Evolutionary conservation across 1,140 invertebrate genomes (phyloP).

Genomic region (Paramacrobiotus metropolitanus): DNA sequence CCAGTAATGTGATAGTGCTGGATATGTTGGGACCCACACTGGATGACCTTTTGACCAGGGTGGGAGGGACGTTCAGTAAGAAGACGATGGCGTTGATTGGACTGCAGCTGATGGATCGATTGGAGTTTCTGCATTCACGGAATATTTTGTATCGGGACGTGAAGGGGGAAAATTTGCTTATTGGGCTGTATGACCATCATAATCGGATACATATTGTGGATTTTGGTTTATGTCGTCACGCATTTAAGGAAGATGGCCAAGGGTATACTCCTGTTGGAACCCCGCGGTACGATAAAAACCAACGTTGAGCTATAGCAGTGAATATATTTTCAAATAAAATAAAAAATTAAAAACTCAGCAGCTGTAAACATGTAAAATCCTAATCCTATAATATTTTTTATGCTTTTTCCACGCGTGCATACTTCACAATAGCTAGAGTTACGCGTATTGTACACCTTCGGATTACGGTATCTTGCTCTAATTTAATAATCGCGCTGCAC

Average conservation of each 20-base stretch:
- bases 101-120: background rate
- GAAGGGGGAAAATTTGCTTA: background rate
- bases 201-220: constrained; percentile 2
- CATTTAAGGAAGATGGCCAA: background rate
- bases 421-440: too few relatives aligned
- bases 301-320: too few relatives aligned
- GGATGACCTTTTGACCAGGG: background rate
- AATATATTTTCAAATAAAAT: too few relatives aligned
- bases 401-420: too few relatives aligned
- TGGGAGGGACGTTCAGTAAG: background rate
- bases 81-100: background rate
- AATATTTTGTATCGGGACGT: background rate
- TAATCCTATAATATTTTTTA: too few relatives aligned
- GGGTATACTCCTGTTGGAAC: background rate
- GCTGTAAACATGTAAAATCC: too few relatives aligned
- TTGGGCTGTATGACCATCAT: background rate
- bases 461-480: too few relatives aligned
- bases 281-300: too few relatives aligned
- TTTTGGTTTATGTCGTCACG: background rate
- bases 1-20: background rate
- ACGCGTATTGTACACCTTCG: too few relatives aligned
- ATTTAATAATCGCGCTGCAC: too few relatives aligned
- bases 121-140: background rate
- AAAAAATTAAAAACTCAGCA: too few relatives aligned
- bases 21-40: constrained; percentile 1